Base-by-base conservation (phyloP, 2,113 vertebrate genomes). In the Terrapene triunguis region DNA sequence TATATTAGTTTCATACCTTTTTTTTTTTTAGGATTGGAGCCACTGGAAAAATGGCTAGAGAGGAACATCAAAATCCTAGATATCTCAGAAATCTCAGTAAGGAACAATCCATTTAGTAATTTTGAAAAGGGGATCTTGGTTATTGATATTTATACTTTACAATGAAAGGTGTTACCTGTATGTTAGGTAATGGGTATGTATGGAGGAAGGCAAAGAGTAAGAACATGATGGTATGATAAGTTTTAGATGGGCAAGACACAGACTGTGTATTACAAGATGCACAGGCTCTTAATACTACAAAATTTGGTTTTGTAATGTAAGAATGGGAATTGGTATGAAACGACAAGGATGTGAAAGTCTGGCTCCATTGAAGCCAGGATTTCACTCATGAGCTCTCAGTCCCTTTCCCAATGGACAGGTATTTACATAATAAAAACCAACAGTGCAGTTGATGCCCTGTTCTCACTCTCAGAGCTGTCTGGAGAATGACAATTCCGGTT, bases 111-210 rank as follows among this genome's bases (percentile, higher is more conserved):
- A 38, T 10, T 1, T 0, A 3, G 42, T 93, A 82, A 76, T 25
- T 76, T 76, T 24, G 72, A 76, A 76, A 76, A 44, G n/a, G 38
- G 5, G 9, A 44, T 94, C 86, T 12, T 44, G 84, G 79, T 74
- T 54, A 89, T 96, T 96, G 24, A 93, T 97, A 91, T 96, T 91
- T 90, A 95, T 92, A 95, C 27, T 81, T 97, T 51, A 88, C 85
- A 97, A 88, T 48, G 93, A 84, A 83, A 78, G 29, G 24, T 94
- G 87, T 96, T 95, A 62, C 17, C 51, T 93, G 72, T 97, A 95
- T 97, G 85, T 38, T 96, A 74, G 88, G 87, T 59, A 85, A 87
- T 51, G 10, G 38, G 5, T 42, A 44, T 44, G 17, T 76, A 44
- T 89, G 85, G 44, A 95, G 50, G 81, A 92, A 96, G 47, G 90